phyloP scores from a whole-genome alignment of 2,797 vertebrate species.

The Poecilia velifera region DNA sequence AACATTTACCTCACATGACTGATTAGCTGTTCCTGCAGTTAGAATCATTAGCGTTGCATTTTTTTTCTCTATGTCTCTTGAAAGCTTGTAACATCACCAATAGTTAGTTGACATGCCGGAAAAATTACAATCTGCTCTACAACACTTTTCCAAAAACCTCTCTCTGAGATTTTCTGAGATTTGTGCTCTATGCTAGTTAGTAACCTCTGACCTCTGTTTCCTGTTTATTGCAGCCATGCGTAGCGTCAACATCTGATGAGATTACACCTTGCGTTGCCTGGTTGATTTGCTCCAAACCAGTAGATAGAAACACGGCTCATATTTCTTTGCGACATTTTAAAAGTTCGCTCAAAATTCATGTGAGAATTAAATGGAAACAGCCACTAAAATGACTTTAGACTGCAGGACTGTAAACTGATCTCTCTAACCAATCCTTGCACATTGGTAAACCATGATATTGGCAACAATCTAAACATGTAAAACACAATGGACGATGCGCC shows the following conservation, averaged over 20 bases:
- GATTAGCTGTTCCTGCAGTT: too few relatives aligned
- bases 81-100: too few relatives aligned
- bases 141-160: neutral
- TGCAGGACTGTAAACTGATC: neutral
- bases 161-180: neutral
- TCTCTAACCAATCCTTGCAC: neutral
- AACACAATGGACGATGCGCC: neutral
- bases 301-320: too few relatives aligned
- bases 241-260: neutral
- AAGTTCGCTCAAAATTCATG: neutral
- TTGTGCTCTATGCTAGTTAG: neutral
- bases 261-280: neutral
- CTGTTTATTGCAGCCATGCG: neutral
- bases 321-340: neutral
- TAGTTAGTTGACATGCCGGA: too few relatives aligned
- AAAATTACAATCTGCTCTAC: neutral
- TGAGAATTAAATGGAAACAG: too few relatives aligned
- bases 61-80: too few relatives aligned
- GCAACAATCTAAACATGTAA: neutral
- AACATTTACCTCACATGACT: too few relatives aligned
- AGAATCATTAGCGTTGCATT: too few relatives aligned
- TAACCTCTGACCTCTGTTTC: neutral
- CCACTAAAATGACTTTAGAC: neutral
- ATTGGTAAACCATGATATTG: neutral
- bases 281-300: neutral